These are phyloP conservation scores for Papilio xuthus DNA, from an alignment of 1,140 invertebrate species.

Conservation along the genomic window DNA sequence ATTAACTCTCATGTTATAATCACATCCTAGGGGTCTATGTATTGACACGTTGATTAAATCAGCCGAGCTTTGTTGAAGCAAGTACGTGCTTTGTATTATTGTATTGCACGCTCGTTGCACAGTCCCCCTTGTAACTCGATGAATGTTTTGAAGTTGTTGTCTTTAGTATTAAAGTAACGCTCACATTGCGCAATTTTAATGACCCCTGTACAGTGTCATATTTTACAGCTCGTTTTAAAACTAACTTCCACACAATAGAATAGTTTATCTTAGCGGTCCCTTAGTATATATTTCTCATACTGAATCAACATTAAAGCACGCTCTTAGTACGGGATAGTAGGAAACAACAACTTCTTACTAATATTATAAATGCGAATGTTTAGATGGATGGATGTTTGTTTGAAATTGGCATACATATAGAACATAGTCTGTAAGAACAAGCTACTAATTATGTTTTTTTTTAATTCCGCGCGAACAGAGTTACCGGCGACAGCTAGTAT, in stretches of 20 bases:
- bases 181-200: neutral
- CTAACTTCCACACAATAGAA: neutral
- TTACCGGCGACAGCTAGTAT: too few species aligned
- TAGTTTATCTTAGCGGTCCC: neutral
- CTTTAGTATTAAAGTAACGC: neutral
- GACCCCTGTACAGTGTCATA: neutral
- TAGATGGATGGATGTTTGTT: too few species aligned
- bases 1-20: constrained; percentile 36
- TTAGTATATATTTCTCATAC: neutral
- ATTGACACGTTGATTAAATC: constrained; percentile 65
- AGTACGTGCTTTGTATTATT: constrained; percentile 57
- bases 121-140: constrained; percentile 45
- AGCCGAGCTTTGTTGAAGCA: constrained; percentile 58
- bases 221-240: neutral
- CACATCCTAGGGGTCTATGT: constrained; percentile 39
- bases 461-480: too few species aligned
- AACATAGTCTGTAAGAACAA: too few species aligned
- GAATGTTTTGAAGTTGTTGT: neutral
- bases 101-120: constrained; percentile 57
- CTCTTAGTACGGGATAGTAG: neutral
- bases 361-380: too few species aligned
- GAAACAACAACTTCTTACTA: too few species aligned
- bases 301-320: too few species aligned
- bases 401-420: too few species aligned
- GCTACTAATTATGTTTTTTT: too few species aligned